phyloP scores from a whole-genome alignment of 2,113 vertebrate species.

The Malurus alboscapulatus region DNA sequence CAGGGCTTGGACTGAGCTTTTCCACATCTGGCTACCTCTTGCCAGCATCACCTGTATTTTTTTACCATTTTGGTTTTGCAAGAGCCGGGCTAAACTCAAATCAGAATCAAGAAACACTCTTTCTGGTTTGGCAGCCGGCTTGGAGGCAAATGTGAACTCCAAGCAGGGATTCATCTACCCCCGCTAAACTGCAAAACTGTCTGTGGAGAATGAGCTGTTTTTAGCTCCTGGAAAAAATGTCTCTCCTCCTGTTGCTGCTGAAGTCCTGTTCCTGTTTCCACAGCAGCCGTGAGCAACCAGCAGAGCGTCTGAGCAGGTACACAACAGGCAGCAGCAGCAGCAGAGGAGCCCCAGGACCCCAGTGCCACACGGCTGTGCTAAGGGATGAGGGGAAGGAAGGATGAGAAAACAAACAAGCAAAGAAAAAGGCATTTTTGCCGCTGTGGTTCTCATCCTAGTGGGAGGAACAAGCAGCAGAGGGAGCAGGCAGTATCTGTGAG shows the following conservation, averaged over 20 bases:
- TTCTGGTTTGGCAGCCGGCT: slow-evolving; percentile 2
- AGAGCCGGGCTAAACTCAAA: neutral
- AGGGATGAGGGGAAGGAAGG: neutral
- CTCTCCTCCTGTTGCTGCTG: slow-evolving; percentile 16
- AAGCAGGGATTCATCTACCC: slow-evolving; percentile 8
- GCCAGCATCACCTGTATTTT: neutral
- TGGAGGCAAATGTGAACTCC: slow-evolving; percentile 20
- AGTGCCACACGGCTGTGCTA: accelerated
- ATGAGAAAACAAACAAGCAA: neutral
- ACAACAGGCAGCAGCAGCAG: neutral
- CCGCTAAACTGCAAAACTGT: neutral
- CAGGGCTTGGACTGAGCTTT: neutral
- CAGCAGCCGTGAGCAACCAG: neutral
- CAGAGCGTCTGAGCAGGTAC: slow-evolving; percentile 10
- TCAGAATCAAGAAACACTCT: neutral
- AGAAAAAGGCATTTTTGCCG: neutral
- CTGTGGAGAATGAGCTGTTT: neutral
- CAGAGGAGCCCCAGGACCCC: neutral
- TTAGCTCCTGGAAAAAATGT: slow-evolving; percentile 41
- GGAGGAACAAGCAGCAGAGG: neutral
- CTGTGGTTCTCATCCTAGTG: neutral
- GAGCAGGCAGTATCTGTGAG: neutral
- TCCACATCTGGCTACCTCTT: neutral
- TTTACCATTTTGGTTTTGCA: neutral
- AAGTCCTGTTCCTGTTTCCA: slow-evolving; percentile 40